phyloP scores from a whole-genome alignment of 92 coral and sea anemone genomes.

The Epizoanthus ramosus region DNA sequence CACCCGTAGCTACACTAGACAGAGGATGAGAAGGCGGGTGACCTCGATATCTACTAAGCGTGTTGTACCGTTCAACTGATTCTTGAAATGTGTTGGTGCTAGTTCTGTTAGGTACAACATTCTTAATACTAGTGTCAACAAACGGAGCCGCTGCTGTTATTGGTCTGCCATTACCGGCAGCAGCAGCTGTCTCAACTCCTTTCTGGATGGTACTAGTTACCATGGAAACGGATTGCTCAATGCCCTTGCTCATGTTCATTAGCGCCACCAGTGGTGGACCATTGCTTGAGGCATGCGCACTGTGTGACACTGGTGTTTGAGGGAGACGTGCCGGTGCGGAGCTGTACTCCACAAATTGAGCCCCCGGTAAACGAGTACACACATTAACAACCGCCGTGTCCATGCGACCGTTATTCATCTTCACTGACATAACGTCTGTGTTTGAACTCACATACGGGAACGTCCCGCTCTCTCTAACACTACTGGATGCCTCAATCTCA shows the following conservation, averaged over 20 bases:
- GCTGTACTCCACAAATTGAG: neutral
- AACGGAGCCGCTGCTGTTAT: neutral
- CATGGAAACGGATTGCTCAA: neutral
- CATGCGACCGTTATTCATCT: slow-evolving; percentile 3
- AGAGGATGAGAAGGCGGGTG: neutral
- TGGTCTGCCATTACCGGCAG: neutral
- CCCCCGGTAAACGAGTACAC: neutral
- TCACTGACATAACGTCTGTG: slow-evolving; percentile 10
- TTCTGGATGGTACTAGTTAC: neutral
- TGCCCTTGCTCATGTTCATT: no score
- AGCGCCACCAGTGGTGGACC: neutral
- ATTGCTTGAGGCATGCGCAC: neutral
- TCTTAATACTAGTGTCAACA: neutral
- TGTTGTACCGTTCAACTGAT: no score
- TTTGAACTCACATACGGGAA: neutral
- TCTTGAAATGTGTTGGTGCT: neutral
- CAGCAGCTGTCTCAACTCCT: slow-evolving; percentile 1
- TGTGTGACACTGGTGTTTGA: no score
- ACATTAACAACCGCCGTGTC: slow-evolving; percentile 13
- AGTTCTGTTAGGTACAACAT: neutral
- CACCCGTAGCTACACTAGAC: neutral
- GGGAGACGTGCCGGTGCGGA: no score
- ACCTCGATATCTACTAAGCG: no score
- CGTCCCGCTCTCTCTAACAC: neutral
- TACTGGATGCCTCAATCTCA: no score